phyloP scores from a whole-genome alignment of 2,797 vertebrate genomes.

The Thripadectes ignobilis region DNA sequence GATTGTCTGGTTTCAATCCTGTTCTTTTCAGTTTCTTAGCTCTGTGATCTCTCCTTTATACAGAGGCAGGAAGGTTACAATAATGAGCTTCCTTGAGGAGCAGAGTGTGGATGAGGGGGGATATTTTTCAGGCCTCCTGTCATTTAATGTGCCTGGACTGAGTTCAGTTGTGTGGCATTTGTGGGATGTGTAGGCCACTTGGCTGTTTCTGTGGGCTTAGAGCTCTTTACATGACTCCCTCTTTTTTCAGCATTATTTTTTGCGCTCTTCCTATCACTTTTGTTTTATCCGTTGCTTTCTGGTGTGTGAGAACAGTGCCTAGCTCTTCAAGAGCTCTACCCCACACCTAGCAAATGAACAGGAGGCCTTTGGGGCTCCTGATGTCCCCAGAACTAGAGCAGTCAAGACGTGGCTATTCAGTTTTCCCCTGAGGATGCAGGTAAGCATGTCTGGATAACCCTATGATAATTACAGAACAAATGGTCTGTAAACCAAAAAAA shows the following conservation, averaged over 20 bases:
- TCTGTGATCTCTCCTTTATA: neutral
- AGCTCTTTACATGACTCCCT: neutral
- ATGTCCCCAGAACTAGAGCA: neutral
- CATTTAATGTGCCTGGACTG: neutral
- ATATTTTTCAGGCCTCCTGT: neutral
- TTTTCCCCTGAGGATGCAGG: neutral
- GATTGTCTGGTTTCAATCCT: neutral
- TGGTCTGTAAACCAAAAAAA: neutral
- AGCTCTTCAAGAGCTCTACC: neutral
- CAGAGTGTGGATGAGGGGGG: neutral
- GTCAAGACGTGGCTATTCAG: neutral
- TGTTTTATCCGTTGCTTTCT: neutral
- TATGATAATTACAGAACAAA: neutral
- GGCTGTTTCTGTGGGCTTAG: neutral
- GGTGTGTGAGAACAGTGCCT: neutral
- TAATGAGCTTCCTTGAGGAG: neutral
- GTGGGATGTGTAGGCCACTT: neutral
- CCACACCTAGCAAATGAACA: neutral
- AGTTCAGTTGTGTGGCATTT: neutral
- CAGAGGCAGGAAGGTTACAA: neutral
- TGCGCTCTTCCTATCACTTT: neutral
- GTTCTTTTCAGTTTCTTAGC: neutral
- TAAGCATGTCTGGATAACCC: neutral
- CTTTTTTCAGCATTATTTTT: neutral
- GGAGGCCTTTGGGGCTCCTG: neutral